These are phyloP conservation scores for Hydrozoanthus gracilis DNA, from an alignment of 92 coral and sea anemone genomes.

Conservation along the genomic window DNA sequence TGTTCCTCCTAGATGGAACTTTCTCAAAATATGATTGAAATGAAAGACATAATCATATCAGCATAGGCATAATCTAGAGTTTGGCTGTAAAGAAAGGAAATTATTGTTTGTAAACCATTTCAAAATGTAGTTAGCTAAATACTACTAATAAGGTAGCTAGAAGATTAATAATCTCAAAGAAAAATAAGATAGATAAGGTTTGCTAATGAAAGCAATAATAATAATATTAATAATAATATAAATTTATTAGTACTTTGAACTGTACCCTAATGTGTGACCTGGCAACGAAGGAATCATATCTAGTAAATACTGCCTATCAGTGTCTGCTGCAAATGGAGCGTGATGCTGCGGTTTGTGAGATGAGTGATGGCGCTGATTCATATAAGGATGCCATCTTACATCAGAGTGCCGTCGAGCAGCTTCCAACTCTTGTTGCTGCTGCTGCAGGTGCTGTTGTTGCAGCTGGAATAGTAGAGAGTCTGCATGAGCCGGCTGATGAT, in stretches of 20 bases:
- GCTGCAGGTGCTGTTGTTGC: conserved; percentile 97
- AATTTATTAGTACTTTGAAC: conserved; percentile 61
- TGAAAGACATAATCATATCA: not conserved
- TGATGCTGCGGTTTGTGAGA: conserved; percentile 94
- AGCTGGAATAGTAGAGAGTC: conserved; percentile 90
- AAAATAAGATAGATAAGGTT: not conserved
- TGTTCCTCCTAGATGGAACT: not conserved
- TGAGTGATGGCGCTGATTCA: conserved; percentile 81
- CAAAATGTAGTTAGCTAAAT: too few relatives aligned
- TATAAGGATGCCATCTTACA: conserved; percentile 93
- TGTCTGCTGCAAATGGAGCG: conserved; percentile 80
- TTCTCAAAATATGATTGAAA: not conserved
- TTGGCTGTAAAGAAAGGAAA: not conserved
- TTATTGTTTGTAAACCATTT: not conserved
- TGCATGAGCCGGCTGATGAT: conserved; percentile 87
- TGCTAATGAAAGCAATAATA: not conserved
- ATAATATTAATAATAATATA: not conserved
- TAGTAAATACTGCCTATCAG: conserved; percentile 91
- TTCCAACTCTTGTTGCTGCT: conserved; percentile 93
- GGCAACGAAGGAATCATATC: conserved; percentile 99
- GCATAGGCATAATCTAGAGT: not conserved
- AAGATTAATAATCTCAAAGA: not conserved
- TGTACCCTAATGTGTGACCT: conserved; percentile 75
- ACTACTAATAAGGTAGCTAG: too few relatives aligned
- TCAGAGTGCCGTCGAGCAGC: conserved; percentile 82